Evolutionary conservation across 2,113 vertebrate genomes (phyloP), one percentile per base, ranked within the genome.

Genomic region (Kryptolebias marmoratus): DNA sequence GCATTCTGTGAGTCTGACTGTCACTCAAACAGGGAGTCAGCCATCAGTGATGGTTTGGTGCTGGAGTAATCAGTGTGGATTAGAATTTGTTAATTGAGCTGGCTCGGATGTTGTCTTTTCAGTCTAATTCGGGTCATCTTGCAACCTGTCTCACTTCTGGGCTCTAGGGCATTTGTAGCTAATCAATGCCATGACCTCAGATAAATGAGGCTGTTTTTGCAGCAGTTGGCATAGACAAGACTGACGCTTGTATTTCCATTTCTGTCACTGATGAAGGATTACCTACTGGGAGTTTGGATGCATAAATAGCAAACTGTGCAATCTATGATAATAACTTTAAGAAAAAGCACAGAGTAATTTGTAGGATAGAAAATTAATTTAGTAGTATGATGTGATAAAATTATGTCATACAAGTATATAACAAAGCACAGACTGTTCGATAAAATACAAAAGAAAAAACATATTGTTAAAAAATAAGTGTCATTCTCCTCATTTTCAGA

Each of bases 181-280:
- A 89, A 92, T 93, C 91, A 85, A 90, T 90, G 77, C 64, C 74
- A 61, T 65, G 86, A 91, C 90, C 88, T 87, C 67, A 16, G 72
- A 87, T 85, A 89, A 87, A 88, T 82, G 64, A 88, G 74, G 60
- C 62, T 68, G 75, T 83, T 81, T 88, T 73, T 65, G 52, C 53
- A 75, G 68, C 75, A 78, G 47, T 77, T 76, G 47, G 44, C 64
- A 61, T 31, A 22, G 60, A 60, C 74, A 57, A 75, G 82, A 77
- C 42, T 73, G 64, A 45, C 55, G 53, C 68, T 67, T 69, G 47
- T 67, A 60, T 75, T 57, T 66, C 59, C 22, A 31, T 36, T 18
- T 44, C 49, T 70, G 52, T 84, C 59, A 70, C 16, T 5, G 47
- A 68, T 50, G 57, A n/a, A 57, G 47, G 13, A 14, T 8, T 64